These are phyloP conservation scores for Barypeithes pellucidus DNA, from an alignment of 2,888 invertebrate genomes.

Conservation along the genomic window DNA sequence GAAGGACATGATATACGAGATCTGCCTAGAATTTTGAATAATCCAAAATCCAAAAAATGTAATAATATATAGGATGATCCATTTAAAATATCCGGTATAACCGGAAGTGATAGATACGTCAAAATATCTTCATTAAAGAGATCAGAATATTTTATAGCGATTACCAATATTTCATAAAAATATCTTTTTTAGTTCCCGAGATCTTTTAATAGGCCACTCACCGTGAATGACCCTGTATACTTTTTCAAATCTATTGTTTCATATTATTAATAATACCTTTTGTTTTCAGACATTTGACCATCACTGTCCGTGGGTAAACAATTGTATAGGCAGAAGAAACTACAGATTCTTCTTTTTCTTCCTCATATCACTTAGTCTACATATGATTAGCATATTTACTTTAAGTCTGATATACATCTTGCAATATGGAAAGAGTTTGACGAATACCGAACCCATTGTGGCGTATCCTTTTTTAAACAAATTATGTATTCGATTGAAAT, in stretches of 20 bases:
- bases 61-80: too few relatives aligned
- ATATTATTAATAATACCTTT: constrained; percentile 39
- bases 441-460: constrained; percentile 86
- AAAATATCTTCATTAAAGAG: too few relatives aligned
- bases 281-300: constrained; percentile 96
- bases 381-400: constrained; percentile 98
- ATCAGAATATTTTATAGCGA: too few relatives aligned
- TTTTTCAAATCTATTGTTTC: neutral
- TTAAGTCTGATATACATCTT: constrained; percentile 94
- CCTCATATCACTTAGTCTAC: constrained; percentile 94
- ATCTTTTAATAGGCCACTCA: too few relatives aligned
- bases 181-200: too few relatives aligned
- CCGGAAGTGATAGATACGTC: too few relatives aligned
- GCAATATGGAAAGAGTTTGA: constrained; percentile 85
- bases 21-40: too few relatives aligned
- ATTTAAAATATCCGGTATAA: too few relatives aligned
- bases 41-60: too few relatives aligned
- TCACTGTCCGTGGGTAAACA: constrained; percentile 99
- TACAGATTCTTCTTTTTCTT: constrained; percentile 99
- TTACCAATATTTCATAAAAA: too few relatives aligned
- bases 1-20: too few relatives aligned
- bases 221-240: too few relatives aligned
- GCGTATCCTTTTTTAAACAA: constrained; percentile 83
- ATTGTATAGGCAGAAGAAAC: constrained; percentile 97
- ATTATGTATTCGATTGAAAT: constrained; percentile 5